Evolutionary conservation across 1,140 invertebrate species (phyloP).

Genomic region (Sycophila sp.): DNA sequence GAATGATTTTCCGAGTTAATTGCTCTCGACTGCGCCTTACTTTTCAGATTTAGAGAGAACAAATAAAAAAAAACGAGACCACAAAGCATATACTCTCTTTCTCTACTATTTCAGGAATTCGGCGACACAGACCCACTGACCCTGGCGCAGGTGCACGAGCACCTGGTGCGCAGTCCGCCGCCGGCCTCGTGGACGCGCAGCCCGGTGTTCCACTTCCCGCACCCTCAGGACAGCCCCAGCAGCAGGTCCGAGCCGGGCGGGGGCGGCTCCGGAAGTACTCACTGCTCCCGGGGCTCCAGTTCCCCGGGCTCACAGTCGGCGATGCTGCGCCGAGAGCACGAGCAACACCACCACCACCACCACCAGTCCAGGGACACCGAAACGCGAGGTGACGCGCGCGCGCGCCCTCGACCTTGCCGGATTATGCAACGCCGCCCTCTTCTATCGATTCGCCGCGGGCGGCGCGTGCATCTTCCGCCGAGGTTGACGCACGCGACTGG

Average conservation of each 20-base stretch:
- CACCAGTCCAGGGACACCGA: not conserved
- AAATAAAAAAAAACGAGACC: too few species aligned
- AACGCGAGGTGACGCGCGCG: conserved; percentile 14
- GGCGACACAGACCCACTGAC: conserved; percentile 76
- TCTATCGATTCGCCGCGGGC: too few species aligned
- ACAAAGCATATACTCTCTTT: too few species aligned
- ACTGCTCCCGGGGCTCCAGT: conserved; percentile 10
- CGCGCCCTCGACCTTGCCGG: conserved; percentile 46
- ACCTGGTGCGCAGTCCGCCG: conserved; percentile 83
- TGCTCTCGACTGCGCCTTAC: too few species aligned
- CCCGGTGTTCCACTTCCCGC: conserved; percentile 59
- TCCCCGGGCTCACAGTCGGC: conserved; percentile 47
- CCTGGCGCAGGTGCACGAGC: conserved; percentile 82
- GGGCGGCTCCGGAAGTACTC: too few species aligned
- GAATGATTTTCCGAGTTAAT: not conserved
- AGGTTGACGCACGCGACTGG: conserved; percentile 22
- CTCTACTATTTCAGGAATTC: conserved; percentile 72
- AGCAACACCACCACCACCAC: conserved; percentile 35
- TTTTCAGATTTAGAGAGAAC: too few species aligned
- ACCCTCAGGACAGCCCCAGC: conserved; percentile 39
- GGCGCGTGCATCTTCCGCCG: too few species aligned
- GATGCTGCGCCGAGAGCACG: conserved; percentile 50
- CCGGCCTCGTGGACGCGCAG: conserved; percentile 76
- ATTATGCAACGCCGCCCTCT: too few species aligned
- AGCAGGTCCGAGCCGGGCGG: conserved; percentile 17